Conservation (phyloP, 2,113 vertebrate genomes). For the Malurus cyaneus region DNA sequence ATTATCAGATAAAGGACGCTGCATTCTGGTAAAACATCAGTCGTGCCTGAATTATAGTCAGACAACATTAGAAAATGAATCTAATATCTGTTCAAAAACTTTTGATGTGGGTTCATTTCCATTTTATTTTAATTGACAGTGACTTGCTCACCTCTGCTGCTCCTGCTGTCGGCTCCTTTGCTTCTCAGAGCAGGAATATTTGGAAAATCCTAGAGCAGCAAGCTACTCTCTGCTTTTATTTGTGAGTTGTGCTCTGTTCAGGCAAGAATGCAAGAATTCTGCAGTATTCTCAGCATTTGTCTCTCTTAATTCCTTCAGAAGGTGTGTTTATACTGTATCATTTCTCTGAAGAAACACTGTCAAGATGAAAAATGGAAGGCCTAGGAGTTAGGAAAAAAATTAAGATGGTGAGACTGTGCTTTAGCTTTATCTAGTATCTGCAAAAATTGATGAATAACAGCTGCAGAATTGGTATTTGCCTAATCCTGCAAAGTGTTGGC, state of each 20-base stretch:
- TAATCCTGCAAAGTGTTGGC: not conserved
- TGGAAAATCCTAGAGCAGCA: not conserved
- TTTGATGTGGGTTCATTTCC: not conserved
- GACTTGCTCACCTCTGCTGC: not conserved
- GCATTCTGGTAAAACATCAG: not conserved
- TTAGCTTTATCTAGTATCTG: conserved; percentile 23
- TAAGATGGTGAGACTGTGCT: not conserved
- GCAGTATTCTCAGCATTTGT: not conserved
- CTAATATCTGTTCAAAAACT: not conserved
- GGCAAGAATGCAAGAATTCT: not conserved
- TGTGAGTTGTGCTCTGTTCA: not conserved
- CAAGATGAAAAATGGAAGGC: conserved; percentile 40
- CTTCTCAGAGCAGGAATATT: not conserved
- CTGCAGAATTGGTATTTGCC: conserved; percentile 30
- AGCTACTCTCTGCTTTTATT: not conserved
- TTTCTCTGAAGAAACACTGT: conserved; percentile 55
- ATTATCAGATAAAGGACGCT: not conserved
- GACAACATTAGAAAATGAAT: not conserved
- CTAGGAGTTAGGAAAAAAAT: conserved; percentile 1
- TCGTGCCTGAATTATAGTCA: not conserved
- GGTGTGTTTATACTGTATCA: conserved; percentile 23
- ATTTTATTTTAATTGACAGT: not conserved
- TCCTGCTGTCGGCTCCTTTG: not conserved
- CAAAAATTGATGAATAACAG: conserved; percentile 43
- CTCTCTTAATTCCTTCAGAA: conserved; percentile 41